These are phyloP conservation scores for Brachylomia viminalis DNA, from an alignment of 2,888 invertebrate species.

Conservation along the genomic window DNA sequence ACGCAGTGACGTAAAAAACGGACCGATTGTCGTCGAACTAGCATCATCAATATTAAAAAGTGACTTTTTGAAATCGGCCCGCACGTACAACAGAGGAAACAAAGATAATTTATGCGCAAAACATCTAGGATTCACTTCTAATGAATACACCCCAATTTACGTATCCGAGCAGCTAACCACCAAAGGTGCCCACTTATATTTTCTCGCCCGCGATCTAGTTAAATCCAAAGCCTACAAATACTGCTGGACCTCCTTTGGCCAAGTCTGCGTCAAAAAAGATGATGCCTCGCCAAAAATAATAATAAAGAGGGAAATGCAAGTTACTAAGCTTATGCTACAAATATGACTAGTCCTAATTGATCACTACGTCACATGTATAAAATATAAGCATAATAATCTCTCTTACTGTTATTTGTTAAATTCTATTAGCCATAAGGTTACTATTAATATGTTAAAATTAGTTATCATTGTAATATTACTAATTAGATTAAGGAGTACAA, in stretches of 20 bases:
- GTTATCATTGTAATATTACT: not conserved
- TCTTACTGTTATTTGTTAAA: no score
- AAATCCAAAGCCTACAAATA: conserved; percentile 10
- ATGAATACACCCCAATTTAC: conserved; percentile 12
- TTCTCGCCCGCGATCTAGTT: conserved; percentile 16
- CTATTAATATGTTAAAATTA: not conserved
- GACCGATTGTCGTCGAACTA: conserved; percentile 12
- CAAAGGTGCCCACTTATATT: conserved; percentile 3
- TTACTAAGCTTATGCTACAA: conserved; percentile 24
- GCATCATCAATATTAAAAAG: conserved; percentile 5
- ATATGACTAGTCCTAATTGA: conserved; percentile 13
- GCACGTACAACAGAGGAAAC: not conserved
- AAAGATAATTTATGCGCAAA: conserved; percentile 9
- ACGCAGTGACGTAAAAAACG: not conserved
- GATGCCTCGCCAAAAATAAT: conserved; percentile 14
- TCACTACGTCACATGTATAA: not conserved
- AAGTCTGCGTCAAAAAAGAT: conserved; percentile 13
- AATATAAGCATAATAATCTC: not conserved
- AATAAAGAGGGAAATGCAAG: conserved; percentile 15
- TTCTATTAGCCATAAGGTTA: no score
- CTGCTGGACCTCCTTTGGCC: conserved; percentile 24
- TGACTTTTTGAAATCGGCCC: conserved; percentile 8
- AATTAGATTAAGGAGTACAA: not conserved
- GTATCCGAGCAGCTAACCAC: conserved; percentile 16
- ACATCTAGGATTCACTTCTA: conserved; percentile 5